Evolutionary conservation across 30 jellyfish, hydroid and myxozoan species (phyloP), one percentile per base, ranked within the genome.

Genomic region (Sanderia malayensis): DNA sequence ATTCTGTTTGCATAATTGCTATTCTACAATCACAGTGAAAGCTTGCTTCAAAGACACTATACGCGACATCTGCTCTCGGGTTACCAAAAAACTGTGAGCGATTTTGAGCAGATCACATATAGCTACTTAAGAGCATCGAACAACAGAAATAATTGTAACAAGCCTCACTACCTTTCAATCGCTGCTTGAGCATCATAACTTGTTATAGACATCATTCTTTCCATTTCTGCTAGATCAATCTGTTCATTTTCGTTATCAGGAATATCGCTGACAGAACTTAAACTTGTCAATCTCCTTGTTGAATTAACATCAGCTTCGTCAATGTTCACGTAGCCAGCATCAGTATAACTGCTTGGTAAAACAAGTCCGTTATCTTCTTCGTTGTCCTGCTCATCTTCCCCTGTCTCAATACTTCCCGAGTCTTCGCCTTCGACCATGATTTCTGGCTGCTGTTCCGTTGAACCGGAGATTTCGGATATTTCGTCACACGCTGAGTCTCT

Each of bases 331-430:
- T 61, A 82, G 9, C 97, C 89, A 2, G 83, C 96, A 13, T 79
- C 87, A 3, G 96, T 92, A 74, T 92, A 92, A 27, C 96, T 92
- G 29, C 96, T 83, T 27, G 98, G 98, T 55, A 92, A 62, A 11
- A 57, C 41, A 4, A 92, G 68, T 2, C 86, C 95, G n/a, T n/a
- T n/a, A 13, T 66, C 86, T 26, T 92, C 98, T 32, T 83, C 94
- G 2, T 27, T 76, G 20, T 78, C 96, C 20, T 76, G 73, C 46
- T 82, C 94, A 29, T 82, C 83, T 22, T 25, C 73, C 0, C 61
- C 85, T 33, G 59, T 70, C 18, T 75, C 88, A 19, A 69, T 44
- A 23, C 68, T 47, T 21, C 27, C 81, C 6, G 46, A 29, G n/a
- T n/a, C n/a, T 19, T 64, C 80, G 32, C 82, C 25, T 27, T 30